Base-by-base conservation (phyloP, 2,113 vertebrate species). In the Lophochroa leadbeateri region DNA sequence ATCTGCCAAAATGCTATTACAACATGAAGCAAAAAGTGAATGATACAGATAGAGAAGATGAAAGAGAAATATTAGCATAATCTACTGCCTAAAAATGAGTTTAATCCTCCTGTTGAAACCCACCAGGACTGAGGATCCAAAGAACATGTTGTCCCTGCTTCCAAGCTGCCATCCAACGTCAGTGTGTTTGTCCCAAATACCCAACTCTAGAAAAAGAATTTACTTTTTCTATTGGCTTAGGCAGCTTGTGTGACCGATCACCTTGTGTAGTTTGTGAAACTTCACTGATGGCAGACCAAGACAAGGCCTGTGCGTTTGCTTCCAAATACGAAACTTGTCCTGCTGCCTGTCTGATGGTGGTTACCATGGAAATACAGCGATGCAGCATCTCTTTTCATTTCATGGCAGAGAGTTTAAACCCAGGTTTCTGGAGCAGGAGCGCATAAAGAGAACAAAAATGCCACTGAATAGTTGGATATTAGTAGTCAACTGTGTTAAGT, bases 31-130 rank as follows among this genome's bases (percentile, higher is more conserved):
- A 86, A 13, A 64, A 90, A 69, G 49, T 84, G 19, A 92, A 76
- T 67, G 43, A 58, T 47, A 79, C 7, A 44, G 20, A 88, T 19
- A 82, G 10, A 82, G 21, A 84, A 88, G 47, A 92, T 63, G 61
- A 92, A 96, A 90, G 50, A 93, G 50, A 88, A 94, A 60, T 83
- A 77, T 91, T 96, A 72, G 15, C 93, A 88, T 92, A 86, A 90
- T 68, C 43, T 82, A 28, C 74, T 78, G 58, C 47, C 41, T 82
- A 82, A 85, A 80, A 20, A 53, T 69, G 14, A 49, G 49, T 85
- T 87, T 86, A 92, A 85, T 94, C 15, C 17, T 47, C 11, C 7
- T 2, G 21, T 82, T 90, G 41, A 82, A 88, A 80, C 11, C 17
- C 29, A 41, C 17, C 5, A 55, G 27, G 12, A 50, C 8, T 52